Conservation (phyloP, 1,140 invertebrate species). For the Pentalonia nigronervosa region DNA sequence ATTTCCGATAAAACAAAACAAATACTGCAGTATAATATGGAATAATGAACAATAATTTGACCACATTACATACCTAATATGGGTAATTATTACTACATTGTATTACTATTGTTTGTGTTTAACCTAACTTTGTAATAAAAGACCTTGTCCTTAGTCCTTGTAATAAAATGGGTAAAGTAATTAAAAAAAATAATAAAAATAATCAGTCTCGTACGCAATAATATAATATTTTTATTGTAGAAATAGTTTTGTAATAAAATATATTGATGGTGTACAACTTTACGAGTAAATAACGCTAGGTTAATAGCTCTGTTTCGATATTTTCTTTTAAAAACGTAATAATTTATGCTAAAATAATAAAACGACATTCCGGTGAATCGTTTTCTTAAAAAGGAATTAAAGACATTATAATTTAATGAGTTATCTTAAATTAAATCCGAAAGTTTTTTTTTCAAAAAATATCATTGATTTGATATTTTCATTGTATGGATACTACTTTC, state of each 20-base stretch:
- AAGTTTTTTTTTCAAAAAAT: neutral
- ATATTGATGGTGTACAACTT: neutral
- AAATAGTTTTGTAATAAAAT: neutral
- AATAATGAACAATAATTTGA: neutral
- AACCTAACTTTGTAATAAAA: slow-evolving; percentile 3
- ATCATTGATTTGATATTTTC: neutral
- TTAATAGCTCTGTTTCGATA: neutral
- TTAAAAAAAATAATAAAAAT: slow-evolving; percentile 1
- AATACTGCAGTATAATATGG: neutral
- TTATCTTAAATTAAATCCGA: neutral
- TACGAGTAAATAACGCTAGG: neutral
- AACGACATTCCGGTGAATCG: neutral
- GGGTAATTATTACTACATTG: neutral
- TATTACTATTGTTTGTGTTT: neutral
- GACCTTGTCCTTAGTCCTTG: slow-evolving; percentile 39
- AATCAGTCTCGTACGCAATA: neutral
- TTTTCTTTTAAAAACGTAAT: neutral
- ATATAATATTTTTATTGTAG: neutral
- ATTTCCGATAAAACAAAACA: neutral
- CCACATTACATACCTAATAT: neutral
- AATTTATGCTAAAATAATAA: neutral
- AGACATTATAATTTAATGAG: neutral
- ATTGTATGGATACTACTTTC: neutral
- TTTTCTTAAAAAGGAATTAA: neutral
- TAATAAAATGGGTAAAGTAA: neutral